phyloP scores from a whole-genome alignment of 2,113 vertebrate genomes.

The Tor tambroides region DNA sequence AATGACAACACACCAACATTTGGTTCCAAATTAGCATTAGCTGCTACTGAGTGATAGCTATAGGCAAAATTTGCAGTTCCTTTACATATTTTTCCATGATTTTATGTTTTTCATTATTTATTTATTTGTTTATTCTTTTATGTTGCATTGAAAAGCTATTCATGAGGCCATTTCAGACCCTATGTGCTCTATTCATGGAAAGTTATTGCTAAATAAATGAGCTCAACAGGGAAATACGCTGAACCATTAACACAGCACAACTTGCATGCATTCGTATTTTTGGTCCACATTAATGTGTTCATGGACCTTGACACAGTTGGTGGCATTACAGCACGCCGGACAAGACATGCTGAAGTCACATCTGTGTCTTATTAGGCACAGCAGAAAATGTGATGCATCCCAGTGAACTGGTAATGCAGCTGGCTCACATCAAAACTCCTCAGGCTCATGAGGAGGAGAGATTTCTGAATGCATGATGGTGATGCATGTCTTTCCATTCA shows the following conservation, averaged over 20 bases:
- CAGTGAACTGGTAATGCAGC: slow-evolving; percentile 39
- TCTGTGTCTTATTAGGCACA: slow-evolving; percentile 26
- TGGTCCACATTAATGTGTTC: background rate
- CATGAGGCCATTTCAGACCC: background rate
- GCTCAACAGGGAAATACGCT: background rate
- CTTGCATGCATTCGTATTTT: background rate
- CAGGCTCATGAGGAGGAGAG: background rate
- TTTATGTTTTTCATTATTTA: background rate
- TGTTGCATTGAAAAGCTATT: background rate
- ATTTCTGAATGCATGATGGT: slow-evolving; percentile 45
- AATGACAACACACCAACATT: background rate
- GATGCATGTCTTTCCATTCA: background rate
- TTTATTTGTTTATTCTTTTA: background rate
- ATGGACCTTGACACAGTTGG: slow-evolving; percentile 5
- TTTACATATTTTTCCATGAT: background rate
- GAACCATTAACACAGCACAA: slow-evolving; percentile 5
- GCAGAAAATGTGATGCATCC: slow-evolving; percentile 5
- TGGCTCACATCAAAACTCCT: slow-evolving; percentile 45
- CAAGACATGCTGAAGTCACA: slow-evolving; percentile 12
- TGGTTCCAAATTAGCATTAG: background rate
- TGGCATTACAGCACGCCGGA: background rate
- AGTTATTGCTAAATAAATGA: slow-evolving; percentile 22
- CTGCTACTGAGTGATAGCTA: background rate
- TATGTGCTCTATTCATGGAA: background rate
- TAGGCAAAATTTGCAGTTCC: background rate